These are phyloP conservation scores for Amblyraja radiata DNA, from an alignment of 2,797 vertebrate species.

Conservation along the genomic window DNA sequence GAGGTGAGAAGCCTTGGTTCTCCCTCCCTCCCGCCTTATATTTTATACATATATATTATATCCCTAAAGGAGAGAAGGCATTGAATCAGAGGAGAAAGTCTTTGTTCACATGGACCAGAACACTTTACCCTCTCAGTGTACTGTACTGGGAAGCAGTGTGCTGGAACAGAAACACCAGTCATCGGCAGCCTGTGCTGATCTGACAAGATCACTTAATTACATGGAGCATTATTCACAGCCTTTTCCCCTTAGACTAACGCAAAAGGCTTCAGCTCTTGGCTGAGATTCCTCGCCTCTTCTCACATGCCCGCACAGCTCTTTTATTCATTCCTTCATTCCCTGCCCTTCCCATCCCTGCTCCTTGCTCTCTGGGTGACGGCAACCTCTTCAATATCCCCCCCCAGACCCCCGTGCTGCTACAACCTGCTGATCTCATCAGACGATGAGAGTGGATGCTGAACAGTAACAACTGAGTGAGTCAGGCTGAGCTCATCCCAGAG, in stretches of 20 bases:
- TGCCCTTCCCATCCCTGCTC: neutral
- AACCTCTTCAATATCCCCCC: neutral
- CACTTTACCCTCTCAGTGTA: neutral
- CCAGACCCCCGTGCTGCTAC: neutral
- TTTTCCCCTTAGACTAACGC: neutral
- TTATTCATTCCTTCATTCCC: neutral
- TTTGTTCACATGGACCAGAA: neutral
- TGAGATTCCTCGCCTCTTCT: too few relatives aligned
- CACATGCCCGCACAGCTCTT: neutral
- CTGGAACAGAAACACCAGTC: neutral
- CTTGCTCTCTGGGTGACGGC: neutral
- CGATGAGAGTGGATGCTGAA: neutral
- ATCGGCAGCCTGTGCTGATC: neutral
- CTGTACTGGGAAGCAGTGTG: neutral
- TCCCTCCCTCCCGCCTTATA: too few relatives aligned
- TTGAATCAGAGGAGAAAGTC: neutral
- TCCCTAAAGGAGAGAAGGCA: neutral
- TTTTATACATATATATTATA: too few relatives aligned
- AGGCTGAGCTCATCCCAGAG: neutral
- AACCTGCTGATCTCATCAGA: neutral
- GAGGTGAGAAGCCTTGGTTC: too few relatives aligned
- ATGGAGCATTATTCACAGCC: slow-evolving; percentile 21
- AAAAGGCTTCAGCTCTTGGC: too few relatives aligned
- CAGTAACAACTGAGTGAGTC: neutral
- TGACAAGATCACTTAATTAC: slow-evolving; percentile 28